phyloP scores from a whole-genome alignment of 2,888 invertebrate genomes.

The Ypsolopha scabrella region DNA sequence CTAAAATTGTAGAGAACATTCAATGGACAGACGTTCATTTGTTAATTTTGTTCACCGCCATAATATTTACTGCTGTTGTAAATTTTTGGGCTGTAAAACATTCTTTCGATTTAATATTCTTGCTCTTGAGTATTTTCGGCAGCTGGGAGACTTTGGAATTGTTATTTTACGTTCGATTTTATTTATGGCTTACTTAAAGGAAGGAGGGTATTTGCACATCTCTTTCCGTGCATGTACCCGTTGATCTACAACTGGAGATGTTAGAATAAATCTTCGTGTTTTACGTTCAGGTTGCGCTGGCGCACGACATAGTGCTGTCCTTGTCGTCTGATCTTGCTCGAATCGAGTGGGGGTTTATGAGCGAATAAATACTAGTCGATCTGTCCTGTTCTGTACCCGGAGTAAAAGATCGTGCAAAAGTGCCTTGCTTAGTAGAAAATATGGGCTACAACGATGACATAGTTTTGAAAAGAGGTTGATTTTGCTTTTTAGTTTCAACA shows the following conservation, averaged over 20 bases:
- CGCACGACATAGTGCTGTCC: not conserved
- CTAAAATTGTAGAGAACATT: constrained; percentile 47
- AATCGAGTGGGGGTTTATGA: constrained; percentile 11
- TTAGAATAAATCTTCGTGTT: not conserved
- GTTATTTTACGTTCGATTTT: not conserved
- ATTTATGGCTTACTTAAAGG: not conserved
- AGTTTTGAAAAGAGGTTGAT: no score
- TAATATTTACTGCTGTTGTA: constrained; percentile 51
- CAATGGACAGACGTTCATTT: constrained; percentile 57
- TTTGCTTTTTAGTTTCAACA: no score
- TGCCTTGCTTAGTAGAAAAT: constrained; percentile 20
- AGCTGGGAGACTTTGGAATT: not conserved
- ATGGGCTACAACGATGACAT: constrained; percentile 13
- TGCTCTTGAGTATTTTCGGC: not conserved
- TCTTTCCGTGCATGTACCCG: not conserved
- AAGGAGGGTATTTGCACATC: not conserved
- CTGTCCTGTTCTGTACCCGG: constrained; percentile 31
- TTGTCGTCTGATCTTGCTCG: not conserved
- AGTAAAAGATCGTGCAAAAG: constrained; percentile 24
- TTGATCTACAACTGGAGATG: not conserved
- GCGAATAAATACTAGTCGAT: constrained; percentile 48
- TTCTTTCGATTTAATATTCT: constrained; percentile 24
- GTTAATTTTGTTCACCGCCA: constrained; percentile 53
- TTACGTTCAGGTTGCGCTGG: not conserved
- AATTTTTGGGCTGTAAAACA: constrained; percentile 48